Percentiles rank a stretch among this genome's conserved stretches.
Evolutionary conservation across 64 coral and sea anemone genomes (phyloP).

Genomic region (Hydrozoanthus tunicans): DNA sequence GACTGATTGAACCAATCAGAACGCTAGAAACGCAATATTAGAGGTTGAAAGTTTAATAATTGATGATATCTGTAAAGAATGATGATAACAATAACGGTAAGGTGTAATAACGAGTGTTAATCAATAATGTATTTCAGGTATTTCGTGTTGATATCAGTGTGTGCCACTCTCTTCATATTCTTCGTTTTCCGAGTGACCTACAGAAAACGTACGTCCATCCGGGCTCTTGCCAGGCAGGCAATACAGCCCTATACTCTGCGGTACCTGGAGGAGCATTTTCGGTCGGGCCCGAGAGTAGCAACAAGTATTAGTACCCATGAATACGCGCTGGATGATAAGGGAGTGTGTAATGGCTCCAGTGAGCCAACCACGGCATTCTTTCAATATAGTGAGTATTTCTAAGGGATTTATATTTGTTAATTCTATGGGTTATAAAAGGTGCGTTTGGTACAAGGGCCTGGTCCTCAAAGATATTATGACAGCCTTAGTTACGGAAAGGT

Average conservation of each 20-base stretch:
- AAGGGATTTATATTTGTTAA: not conserved
- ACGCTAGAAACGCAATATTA: no score
- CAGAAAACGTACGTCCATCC: constrained; percentile 41
- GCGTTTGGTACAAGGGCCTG: no score
- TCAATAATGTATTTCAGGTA: constrained; percentile 48
- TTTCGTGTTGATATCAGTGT: constrained; percentile 18
- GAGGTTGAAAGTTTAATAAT: no score
- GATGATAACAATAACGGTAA: not conserved
- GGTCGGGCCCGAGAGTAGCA: not conserved
- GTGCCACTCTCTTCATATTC: constrained; percentile 13
- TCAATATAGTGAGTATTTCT: constrained; percentile 2
- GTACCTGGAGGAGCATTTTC: constrained; percentile 20
- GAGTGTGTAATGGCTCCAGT: not conserved
- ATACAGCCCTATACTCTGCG: constrained; percentile 34
- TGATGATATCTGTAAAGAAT: no score
- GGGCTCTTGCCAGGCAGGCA: constrained; percentile 34
- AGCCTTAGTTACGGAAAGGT: no score
- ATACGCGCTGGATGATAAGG: not conserved
- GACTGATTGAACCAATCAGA: no score
- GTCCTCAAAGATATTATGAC: no score
- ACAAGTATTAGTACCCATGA: not conserved
- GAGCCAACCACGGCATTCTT: not conserved
- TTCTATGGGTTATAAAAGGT: no score
- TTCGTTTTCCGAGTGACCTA: constrained; percentile 60
- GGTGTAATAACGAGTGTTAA: not conserved